Evolutionary conservation across 2,888 invertebrate species (phyloP), one percentile per base, ranked within the genome.

Genomic region (Meloe dianella): DNA sequence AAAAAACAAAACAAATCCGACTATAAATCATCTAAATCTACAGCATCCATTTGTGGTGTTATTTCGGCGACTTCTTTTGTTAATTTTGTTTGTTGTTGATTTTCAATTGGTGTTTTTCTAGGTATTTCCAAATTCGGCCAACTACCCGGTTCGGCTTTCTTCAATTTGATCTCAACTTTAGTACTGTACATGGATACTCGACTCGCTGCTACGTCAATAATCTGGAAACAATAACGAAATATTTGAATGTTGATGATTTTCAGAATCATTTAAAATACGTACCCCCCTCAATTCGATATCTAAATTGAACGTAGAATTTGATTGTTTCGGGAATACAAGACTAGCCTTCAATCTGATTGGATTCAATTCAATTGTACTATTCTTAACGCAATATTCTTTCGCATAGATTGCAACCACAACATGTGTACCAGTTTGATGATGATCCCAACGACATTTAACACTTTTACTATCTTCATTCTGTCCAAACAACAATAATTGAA

Each of bases 81-180:
- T 59, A 38, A 58, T 60, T 62, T 9, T 57, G 57, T 71, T 41
- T 64, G 86, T 83, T 54, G 54, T 83, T 54, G 54, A 12, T 58
- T 41, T 27, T 56, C 66, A 60, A 8, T 20, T 58, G 41, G 10
- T 29, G 27, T 60, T 8, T 38, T 4, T 30, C 66, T 59, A 12
- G 91, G 89, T 72, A 91, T 88, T 77, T 92, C 90, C 29, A 97
- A 83, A 74, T 89, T 89, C 10, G 88, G 81, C 98, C 98, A 98
- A 17, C 89, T 89, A 1, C 93, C 92, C 0, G 92, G 89, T 77
- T 95, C 95, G 0, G 89, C 91, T 84, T 98, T 98, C 74, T 89
- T 91, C 79, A 98, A 83, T 79, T 92, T 95, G 27, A 98, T 92
- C 85, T 98, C 98, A 32, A 97, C 90, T 88, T 98, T 98, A 14